These are phyloP conservation scores for Temnopleurus reevesii DNA, from an alignment of 53 echinoderm and acorn worm genomes.

Conservation along the genomic window DNA sequence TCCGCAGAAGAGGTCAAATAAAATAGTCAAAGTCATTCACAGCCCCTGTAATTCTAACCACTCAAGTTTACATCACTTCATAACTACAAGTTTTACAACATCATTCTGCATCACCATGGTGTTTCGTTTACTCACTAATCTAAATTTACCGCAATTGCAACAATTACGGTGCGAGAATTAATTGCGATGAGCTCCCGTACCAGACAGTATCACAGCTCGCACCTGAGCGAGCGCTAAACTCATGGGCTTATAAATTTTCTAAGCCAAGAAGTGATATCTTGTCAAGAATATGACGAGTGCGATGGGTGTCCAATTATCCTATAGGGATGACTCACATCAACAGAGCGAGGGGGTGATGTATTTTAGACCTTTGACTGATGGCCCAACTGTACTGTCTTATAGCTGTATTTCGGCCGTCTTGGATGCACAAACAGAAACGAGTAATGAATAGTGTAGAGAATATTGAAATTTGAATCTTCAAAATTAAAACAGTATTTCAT, in stretches of 20 bases:
- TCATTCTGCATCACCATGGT: no score
- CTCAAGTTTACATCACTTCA: slow-evolving; percentile 8
- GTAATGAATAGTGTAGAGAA: no score
- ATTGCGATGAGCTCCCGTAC: background rate
- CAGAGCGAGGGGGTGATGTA: background rate
- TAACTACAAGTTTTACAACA: no score
- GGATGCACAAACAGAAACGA: background rate
- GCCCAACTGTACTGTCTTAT: background rate
- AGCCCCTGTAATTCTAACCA: background rate
- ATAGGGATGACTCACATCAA: background rate
- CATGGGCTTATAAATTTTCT: background rate
- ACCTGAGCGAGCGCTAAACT: background rate
- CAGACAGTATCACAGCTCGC: background rate
- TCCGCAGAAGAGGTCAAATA: background rate
- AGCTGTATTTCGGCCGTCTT: no score
- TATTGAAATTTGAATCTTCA: no score
- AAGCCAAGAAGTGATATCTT: slow-evolving; percentile 1
- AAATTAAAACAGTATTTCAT: no score
- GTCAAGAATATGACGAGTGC: slow-evolving; percentile 5
- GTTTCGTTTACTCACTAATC: no score
- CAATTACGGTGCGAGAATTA: background rate
- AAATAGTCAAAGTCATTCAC: background rate
- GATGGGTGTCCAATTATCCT: slow-evolving; percentile 23
- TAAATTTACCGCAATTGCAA: no score
- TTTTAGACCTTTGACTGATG: background rate